A percentile compares a stretch with the other conserved stretches of the same genome.
Evolutionary conservation across 2,113 vertebrate genomes (phyloP).

Genomic region (Edolisoma coerulescens): DNA sequence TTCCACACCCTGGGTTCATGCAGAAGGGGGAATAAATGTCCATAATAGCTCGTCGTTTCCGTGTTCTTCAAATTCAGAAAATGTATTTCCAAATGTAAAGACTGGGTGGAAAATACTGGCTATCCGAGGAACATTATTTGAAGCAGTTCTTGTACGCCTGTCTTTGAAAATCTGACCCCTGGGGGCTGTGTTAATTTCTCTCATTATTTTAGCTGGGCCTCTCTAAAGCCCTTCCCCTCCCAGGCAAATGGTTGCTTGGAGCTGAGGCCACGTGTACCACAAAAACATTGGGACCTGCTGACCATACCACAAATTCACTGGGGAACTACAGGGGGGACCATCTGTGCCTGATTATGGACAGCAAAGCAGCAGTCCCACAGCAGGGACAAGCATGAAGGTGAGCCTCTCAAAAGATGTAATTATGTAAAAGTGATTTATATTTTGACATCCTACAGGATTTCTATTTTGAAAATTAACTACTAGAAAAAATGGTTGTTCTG

Average conservation of each 20-base stretch:
- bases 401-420: constrained; percentile 20
- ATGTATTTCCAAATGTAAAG: background rate
- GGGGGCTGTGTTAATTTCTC: background rate
- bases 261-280: accelerated
- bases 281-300: background rate
- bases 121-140: background rate
- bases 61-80: background rate
- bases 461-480: background rate
- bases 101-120: background rate
- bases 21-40: background rate
- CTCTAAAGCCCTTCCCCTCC: background rate
- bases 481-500: background rate
- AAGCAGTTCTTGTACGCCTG: background rate
- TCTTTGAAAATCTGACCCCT: background rate
- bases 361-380: background rate
- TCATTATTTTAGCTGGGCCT: background rate
- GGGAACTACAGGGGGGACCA: background rate
- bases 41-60: background rate
- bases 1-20: background rate
- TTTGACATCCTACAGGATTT: background rate
- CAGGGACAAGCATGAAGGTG: background rate
- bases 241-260: accelerated
- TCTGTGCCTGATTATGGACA: background rate
- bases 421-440: background rate
- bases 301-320: background rate